Evolutionary conservation across 1,140 invertebrate genomes (phyloP), one percentile per base, ranked within the genome.

Genomic region (Diorhabda sublineata): DNA sequence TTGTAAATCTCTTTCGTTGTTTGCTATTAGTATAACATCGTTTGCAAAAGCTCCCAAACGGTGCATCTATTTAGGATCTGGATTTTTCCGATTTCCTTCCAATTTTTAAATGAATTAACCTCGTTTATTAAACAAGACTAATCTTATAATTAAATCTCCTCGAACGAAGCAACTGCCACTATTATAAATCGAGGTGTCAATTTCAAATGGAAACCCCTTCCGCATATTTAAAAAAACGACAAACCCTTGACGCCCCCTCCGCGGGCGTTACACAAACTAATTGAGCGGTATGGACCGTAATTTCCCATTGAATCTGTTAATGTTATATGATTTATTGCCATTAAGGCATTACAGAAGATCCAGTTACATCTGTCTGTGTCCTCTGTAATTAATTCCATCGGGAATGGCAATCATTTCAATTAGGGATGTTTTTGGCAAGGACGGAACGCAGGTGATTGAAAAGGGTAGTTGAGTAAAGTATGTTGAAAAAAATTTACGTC

Each of bases 321-420:
- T 71, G 70, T 71, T 42, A 52, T 58, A 61, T 77, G 76, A 77
- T 77, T 76, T 77, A 77, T 77, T 71, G 68, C 65, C 68, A 73
- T 73, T 72, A 69, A 64, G 69, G 57, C 58, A 9, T 43, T 43
- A 61, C 58, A 52, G 47, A 6, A 52, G 47, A 74, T 77, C 76
- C 57, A 42, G 75, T 77, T 77, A 73, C 76, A 77, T 77, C 75
- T 76, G 76, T 77, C 76, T 77, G 73, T 76, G 76, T 77, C 76
- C 76, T 67, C 63, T 77, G 69, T 77, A 77, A 77, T 77, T 77
- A 77, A 77, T 74, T 77, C 76, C 76, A 72, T 67, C 70, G 76
- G 75, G 76, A 77, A 69, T 73, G 71, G 75, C 75, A 77, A 77
- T 77, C 76, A 77, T 77, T 77, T 74, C 76, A 77, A 76, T 77